Evolutionary conservation across 2,797 vertebrate genomes (phyloP).

Genomic region (Crenichthys baileyi): DNA sequence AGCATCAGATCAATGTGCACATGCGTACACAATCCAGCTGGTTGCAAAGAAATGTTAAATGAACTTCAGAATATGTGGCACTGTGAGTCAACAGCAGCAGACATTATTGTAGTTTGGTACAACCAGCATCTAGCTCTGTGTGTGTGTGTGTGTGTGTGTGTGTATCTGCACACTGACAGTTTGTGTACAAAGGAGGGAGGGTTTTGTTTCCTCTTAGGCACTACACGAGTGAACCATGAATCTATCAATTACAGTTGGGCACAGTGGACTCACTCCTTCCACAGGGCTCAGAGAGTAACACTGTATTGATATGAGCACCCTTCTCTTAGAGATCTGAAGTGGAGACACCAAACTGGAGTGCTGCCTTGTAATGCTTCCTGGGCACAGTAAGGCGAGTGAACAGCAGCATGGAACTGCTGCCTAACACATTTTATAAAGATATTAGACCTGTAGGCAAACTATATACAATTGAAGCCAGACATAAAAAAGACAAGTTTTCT

Average conservation of each 20-base stretch:
- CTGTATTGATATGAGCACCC: conserved; percentile 37
- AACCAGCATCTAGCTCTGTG: conserved; percentile 2
- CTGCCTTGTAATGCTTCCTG: background rate
- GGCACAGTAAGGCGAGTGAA: background rate
- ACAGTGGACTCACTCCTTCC: conserved; percentile 28
- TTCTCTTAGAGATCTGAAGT: conserved; percentile 27
- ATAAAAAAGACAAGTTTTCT: no score
- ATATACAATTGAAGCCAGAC: no score
- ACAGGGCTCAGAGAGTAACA: conserved; percentile 30
- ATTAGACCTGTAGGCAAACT: no score
- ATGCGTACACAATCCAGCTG: conserved; percentile 34
- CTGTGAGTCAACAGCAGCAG: no score
- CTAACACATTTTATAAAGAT: no score
- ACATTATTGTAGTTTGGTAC: background rate
- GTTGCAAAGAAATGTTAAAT: conserved; percentile 19
- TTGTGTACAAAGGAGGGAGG: background rate
- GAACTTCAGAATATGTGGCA: background rate
- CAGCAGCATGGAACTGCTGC: conserved; percentile 2
- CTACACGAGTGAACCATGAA: conserved; percentile 52
- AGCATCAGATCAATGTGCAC: conserved; percentile 47
- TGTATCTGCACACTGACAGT: background rate
- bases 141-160: background rate
- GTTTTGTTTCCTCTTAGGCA: conserved; percentile 27
- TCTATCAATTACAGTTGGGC: conserved; percentile 59
- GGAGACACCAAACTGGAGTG: background rate